Percentiles rank a stretch among this genome's conserved stretches.
Conservation (phyloP, 2,113 vertebrate genomes). For the Nesoenas mayeri region DNA sequence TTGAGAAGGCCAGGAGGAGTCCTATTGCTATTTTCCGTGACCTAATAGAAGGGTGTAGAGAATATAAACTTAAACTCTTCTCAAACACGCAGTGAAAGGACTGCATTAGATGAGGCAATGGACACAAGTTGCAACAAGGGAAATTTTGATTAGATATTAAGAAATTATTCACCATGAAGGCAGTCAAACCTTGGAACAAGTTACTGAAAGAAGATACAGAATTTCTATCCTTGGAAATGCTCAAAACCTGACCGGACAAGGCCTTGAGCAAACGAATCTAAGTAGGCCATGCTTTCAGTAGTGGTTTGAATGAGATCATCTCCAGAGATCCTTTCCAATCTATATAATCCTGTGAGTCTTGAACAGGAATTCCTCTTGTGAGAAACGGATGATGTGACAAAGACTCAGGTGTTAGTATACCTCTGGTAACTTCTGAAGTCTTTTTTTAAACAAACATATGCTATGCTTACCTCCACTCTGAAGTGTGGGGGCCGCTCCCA, state of each 20-base stretch:
- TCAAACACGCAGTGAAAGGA: background rate
- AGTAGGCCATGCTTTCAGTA: background rate
- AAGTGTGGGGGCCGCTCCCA: background rate
- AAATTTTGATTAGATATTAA: background rate
- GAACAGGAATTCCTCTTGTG: background rate
- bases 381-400: background rate
- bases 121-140: background rate
- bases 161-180: background rate
- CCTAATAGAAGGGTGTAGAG: background rate
- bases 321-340: background rate
- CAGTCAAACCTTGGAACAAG: background rate
- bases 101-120: background rate
- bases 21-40: background rate
- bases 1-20: background rate
- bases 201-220: background rate
- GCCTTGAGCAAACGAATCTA: background rate
- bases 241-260: background rate
- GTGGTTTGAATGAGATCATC: background rate
- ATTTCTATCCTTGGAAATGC: background rate
- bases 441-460: background rate
- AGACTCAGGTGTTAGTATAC: background rate
- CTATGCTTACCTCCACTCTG: background rate
- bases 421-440: background rate
- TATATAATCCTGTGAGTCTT: background rate
- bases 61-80: background rate